Conservation (phyloP, 1,140 invertebrate genomes). For the Globodera rostochiensis region DNA sequence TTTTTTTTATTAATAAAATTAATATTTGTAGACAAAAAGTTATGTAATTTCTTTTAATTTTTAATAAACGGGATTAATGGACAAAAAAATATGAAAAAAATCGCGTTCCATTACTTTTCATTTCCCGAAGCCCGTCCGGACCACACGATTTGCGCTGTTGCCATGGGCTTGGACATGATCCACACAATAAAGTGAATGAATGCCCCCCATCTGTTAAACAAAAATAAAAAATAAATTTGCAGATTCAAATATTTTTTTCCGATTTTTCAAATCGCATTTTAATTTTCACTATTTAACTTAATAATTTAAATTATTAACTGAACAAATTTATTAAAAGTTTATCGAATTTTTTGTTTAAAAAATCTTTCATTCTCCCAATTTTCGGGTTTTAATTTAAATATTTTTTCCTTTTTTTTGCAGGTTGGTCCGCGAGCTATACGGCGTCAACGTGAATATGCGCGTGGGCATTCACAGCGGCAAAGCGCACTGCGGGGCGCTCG, state of each 20-base stretch:
- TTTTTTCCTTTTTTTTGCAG: conserved; percentile 62
- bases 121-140: conserved; percentile 75
- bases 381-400: neutral
- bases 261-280: no score
- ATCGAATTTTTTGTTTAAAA: no score
- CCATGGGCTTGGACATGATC: conserved; percentile 85
- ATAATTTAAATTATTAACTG: no score
- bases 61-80: neutral
- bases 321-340: no score
- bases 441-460: conserved; percentile 87
- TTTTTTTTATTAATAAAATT: no score
- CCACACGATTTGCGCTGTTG: conserved; percentile 83
- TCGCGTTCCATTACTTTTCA: neutral
- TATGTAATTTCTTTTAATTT: no score
- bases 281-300: no score
- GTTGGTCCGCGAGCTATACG: conserved; percentile 75
- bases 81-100: neutral
- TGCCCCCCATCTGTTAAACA: no score
- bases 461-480: conserved; percentile 84
- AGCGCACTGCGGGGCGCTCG: conserved; percentile 69
- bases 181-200: conserved; percentile 75
- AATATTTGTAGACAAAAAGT: no score
- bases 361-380: no score
- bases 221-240: no score
- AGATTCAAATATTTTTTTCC: no score